Evolutionary conservation across 1,140 invertebrate species (phyloP), one percentile per base, ranked within the genome.

Genomic region (Bombus turneri): DNA sequence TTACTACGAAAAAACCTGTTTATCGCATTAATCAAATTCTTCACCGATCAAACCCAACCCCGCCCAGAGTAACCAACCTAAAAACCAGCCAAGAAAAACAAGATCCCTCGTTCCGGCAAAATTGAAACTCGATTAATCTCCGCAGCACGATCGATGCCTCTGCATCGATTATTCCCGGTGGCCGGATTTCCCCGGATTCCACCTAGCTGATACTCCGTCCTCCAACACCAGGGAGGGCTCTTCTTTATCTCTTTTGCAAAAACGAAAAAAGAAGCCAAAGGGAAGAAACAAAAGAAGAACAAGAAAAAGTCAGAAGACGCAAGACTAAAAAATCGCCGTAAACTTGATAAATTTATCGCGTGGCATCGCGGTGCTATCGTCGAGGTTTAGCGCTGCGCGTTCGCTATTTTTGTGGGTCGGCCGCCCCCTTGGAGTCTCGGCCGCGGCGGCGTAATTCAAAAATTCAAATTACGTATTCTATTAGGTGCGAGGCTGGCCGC

Each of bases 381-480:
- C 81, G 68, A 75, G 74, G 37, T 77, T 37, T 13, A 28, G 2
- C 68, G 3, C 22, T 5, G 10, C 18, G 37, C 18, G 28, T 39
- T 81, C 76, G 76, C 71, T 53, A 74, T 81, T 83, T 64, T 78
- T 74, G 28, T 62, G 31, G 4, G 3, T n/a, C 59, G 43, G 15
- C 34, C 78, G 39, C n/a, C 62, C 66, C 9, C 71, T 34, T 22
- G 4, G 9, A 12, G 37, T 69, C 10, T n/a, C 59, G 53, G 28
- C 15, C 57, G 41, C 81, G 66, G 59, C 74, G 77, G 82, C 87
- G 88, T 89, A 93, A 92, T 87, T 92, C 91, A 93, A 94, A 90
- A 93, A 93, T 93, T 94, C 90, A 94, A 94, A 95, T 94, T 92
- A 92, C 91, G 90, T 94, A 94, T 94, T 95, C 93, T 94, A 95